Evolutionary conservation across 2,113 vertebrate species (phyloP).

Genomic region (Mugil cephalus): DNA sequence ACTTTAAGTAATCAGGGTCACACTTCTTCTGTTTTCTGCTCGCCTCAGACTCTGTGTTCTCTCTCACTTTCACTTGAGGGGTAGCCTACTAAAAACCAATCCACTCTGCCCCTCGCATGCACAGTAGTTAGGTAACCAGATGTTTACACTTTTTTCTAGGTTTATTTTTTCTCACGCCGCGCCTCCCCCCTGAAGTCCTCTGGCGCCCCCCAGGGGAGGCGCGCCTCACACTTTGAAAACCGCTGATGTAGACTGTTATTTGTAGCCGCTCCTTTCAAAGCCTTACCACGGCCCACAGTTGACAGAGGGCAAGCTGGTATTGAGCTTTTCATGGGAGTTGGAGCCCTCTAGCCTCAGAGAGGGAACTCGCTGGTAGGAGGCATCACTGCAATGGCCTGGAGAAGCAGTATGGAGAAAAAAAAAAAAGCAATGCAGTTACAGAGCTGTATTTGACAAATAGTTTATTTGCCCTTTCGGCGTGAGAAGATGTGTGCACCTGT

Average conservation of each 20-base stretch:
- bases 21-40: too few species aligned
- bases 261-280: neutral
- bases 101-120: too few species aligned
- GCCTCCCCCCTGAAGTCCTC: too few species aligned
- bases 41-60: too few species aligned
- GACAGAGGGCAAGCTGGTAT: conserved; percentile 95
- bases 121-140: too few species aligned
- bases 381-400: conserved; percentile 79
- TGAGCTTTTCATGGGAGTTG: conserved; percentile 93
- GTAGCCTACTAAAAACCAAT: too few species aligned
- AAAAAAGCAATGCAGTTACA: neutral
- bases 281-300: conserved; percentile 87
- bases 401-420: conserved; percentile 2
- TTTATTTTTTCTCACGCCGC: too few species aligned
- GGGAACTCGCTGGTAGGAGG: conserved; percentile 85
- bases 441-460: neutral
- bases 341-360: conserved; percentile 88
- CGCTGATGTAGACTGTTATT: neutral
- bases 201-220: too few species aligned
- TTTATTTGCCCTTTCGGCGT: neutral
- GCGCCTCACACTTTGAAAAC: too few species aligned
- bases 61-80: too few species aligned
- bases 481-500: conserved; percentile 66
- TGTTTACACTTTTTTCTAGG: too few species aligned
- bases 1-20: too few species aligned